Conservation (phyloP, 2,888 invertebrate genomes). For the Anodontia alba region DNA sequence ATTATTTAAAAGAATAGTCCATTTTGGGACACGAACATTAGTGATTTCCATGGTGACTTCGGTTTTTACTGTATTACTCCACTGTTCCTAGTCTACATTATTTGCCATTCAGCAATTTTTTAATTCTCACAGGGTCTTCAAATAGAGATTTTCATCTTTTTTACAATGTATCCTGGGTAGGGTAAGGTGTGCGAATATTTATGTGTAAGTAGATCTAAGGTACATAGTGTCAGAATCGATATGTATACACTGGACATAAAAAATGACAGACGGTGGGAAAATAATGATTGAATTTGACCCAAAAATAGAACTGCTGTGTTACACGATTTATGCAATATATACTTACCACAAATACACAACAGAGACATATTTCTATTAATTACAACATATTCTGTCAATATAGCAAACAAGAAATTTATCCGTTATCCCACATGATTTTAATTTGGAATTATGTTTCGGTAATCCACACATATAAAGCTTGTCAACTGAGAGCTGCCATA, state of each 20-base stretch:
- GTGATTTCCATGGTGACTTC: too few relatives aligned
- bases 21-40: too few relatives aligned
- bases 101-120: too few relatives aligned
- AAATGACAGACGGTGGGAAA: constrained; percentile 41
- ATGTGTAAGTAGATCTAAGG: too few relatives aligned
- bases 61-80: too few relatives aligned
- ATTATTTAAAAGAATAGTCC: too few relatives aligned
- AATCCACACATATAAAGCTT: constrained; percentile 25
- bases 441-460: constrained; percentile 4
- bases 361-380: constrained; percentile 70
- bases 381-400: constrained; percentile 26
- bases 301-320: background rate
- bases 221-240: too few relatives aligned
- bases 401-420: constrained; percentile 26
- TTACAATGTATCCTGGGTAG: too few relatives aligned
- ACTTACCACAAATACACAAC: constrained; percentile 78
- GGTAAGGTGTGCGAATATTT: too few relatives aligned
- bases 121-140: too few relatives aligned
- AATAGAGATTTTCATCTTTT: too few relatives aligned
- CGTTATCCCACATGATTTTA: constrained; percentile 41
- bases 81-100: too few relatives aligned
- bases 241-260: background rate
- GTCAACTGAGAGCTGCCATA: constrained; percentile 58
- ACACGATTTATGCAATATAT: background rate
- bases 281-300: constrained; percentile 23